Conservation (phyloP, 23 tunicate genomes). For the Styela plicata region DNA sequence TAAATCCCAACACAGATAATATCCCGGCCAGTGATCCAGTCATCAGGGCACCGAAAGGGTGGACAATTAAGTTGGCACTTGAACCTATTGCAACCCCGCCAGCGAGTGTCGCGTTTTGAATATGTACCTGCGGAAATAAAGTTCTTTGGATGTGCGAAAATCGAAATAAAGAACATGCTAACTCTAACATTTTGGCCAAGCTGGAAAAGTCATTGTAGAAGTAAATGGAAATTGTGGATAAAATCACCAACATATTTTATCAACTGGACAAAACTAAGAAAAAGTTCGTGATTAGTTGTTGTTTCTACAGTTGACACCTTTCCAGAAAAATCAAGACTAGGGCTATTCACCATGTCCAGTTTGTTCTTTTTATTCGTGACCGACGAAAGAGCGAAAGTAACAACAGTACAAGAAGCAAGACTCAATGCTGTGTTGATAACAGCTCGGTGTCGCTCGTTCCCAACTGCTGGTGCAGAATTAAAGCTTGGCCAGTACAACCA, state of each 20-base stretch:
- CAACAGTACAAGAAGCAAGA: conserved; percentile 78
- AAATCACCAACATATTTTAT: no score
- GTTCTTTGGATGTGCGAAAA: no score
- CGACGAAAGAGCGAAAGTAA: conserved; percentile 77
- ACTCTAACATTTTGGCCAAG: no score
- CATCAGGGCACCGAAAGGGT: conserved; percentile 91
- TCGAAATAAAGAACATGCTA: no score
- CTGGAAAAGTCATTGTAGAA: no score
- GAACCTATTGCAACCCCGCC: conserved; percentile 98
- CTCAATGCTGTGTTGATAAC: conserved; percentile 83
- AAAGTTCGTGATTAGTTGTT: no score
- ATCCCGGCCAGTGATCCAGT: conserved; percentile 72
- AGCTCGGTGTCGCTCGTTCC: conserved; percentile 81
- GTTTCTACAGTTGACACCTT: no score
- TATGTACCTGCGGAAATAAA: conserved; percentile 53
- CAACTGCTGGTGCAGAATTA: conserved; percentile 81
- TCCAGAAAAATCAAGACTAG: no score
- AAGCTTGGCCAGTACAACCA: conserved; percentile 98
- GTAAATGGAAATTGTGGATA: no score
- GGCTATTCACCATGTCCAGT: conserved; percentile 83
- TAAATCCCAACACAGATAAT: conserved; percentile 74
- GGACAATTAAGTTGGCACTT: conserved; percentile 79
- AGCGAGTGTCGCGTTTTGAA: conserved; percentile 97
- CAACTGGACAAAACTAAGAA: no score
- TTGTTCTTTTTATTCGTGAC: conserved; percentile 56